Evolutionary conservation across 1,140 invertebrate species (phyloP), one percentile per base, ranked within the genome.

Genomic region (Macrostomum lignano): DNA sequence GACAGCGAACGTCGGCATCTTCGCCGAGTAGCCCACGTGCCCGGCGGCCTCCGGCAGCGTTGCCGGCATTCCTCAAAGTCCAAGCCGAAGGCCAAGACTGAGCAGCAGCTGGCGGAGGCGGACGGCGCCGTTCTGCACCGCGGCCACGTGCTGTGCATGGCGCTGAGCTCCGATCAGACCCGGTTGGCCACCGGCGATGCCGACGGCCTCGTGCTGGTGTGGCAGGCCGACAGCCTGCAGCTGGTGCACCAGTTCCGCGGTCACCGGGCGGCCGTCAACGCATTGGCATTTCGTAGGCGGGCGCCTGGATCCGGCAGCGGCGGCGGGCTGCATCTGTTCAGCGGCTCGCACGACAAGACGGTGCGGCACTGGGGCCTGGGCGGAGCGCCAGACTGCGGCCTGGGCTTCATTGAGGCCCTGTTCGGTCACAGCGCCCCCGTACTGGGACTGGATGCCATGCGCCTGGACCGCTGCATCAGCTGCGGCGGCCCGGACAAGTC

Each of bases 281-380:
- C 60, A 46, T n/a, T n/a, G 47, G 52, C 46, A 23, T 14, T 21
- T 13, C 1, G 14, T 14, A 9, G 7, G 7, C 15, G 11, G 7
- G 26, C n/a, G n/a, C 9, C 9, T n/a, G 7, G 7, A 33, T 25
- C 15, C n/a, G n/a, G 9, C 7, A 7, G 22, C 33, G 14, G n/a
- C 2, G 21, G 28, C 17, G 10, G n/a, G 35, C n/a, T 13, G 6
- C 72, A 73, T 15, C 60, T 94, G 22, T 91, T 77, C 47, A 82
- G 77, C 24, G 52, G 54, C 35, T 67, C 67, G 28, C 66, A 70
- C 46, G 86, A 94, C 52, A 63, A 71, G 42, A 71, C 73, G 20
- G 71, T 88, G 0, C 65, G 67, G 46, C 70, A 86, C 19, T 94
- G 82, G 82, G 79, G 74, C 42, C 59, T 91, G 14, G 74, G 79